These are phyloP conservation scores for Lepisosteus osseus DNA, from an alignment of 2,113 vertebrate species.

Conservation along the genomic window DNA sequence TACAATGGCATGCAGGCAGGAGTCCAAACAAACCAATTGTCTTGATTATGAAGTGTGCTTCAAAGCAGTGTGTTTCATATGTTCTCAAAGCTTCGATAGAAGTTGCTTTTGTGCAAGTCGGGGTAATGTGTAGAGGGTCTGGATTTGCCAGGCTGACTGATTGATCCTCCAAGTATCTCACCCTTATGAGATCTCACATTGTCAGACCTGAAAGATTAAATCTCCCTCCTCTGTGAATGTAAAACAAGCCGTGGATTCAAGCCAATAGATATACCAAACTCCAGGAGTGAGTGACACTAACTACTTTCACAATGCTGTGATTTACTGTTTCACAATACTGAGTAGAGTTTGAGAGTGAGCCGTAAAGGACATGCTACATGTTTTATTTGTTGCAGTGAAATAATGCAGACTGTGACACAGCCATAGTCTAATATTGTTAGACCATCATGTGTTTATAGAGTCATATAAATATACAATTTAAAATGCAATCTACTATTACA, in stretches of 20 bases:
- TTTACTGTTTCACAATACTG: conserved; percentile 1
- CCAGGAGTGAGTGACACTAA: background rate
- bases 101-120: conserved; percentile 1
- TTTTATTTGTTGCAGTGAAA: conserved; percentile 21
- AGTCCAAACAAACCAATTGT: background rate
- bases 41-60: background rate
- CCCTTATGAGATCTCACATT: background rate
- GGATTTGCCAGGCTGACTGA: background rate
- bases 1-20: background rate
- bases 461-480: background rate
- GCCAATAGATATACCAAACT: background rate
- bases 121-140: background rate
- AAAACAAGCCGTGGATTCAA: background rate
- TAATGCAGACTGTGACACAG: conserved; percentile 24
- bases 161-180: background rate
- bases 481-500: background rate
- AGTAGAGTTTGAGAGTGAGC: conserved; percentile 17
- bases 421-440: background rate
- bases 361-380: conserved; percentile 35
- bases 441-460: no score
- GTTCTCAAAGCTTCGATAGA: background rate
- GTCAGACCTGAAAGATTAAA: background rate
- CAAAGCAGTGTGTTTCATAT: background rate
- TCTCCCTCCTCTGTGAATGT: background rate
- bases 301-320: background rate